These are phyloP conservation scores for Euwallacea fornicatus DNA, from an alignment of 1,140 invertebrate genomes.

Conservation along the genomic window DNA sequence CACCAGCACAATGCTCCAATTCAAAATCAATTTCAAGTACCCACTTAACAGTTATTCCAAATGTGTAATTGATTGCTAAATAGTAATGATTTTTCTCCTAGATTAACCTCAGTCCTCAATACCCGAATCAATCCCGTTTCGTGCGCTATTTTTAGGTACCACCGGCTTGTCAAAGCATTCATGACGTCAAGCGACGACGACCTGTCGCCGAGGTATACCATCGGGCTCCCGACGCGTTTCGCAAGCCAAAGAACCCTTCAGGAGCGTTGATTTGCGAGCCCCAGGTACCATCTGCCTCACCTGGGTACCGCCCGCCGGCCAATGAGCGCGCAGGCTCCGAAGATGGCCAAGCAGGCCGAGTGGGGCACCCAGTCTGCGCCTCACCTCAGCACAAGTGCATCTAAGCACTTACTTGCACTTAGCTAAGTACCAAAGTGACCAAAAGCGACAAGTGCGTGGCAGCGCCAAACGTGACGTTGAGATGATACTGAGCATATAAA, in stretches of 20 bases:
- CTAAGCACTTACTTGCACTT: constrained; percentile 42
- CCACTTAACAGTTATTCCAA: too few relatives aligned
- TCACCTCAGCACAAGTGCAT: constrained; percentile 51
- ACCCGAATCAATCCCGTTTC: too few relatives aligned
- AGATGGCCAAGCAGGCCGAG: constrained; percentile 50
- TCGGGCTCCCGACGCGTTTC: constrained; percentile 16
- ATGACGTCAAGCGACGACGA: constrained; percentile 1
- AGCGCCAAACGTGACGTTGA: constrained; percentile 18
- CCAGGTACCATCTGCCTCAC: constrained; percentile 46
- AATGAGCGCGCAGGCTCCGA: constrained; percentile 48
- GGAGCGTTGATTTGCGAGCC: constrained; percentile 47
- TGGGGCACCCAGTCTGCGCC: constrained; percentile 48
- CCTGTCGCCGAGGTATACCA: constrained; percentile 20
- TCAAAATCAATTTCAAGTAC: too few relatives aligned
- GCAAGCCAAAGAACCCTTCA: constrained; percentile 32
- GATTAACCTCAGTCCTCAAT: too few relatives aligned
- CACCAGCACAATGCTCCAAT: too few relatives aligned
- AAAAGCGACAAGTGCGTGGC: constrained; percentile 16
- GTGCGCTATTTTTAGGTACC: too few relatives aligned
- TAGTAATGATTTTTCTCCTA: too few relatives aligned
- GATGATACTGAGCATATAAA: constrained; percentile 11
- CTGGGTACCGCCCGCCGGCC: constrained; percentile 49
- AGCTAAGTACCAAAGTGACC: constrained; percentile 30
- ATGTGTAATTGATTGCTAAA: too few relatives aligned
- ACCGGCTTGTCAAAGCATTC: constrained; percentile 5